Percentiles rank a stretch among this genome's conserved stretches.
These are phyloP conservation scores for Stichodactyla helianthus DNA, from an alignment of 64 coral and sea anemone species.

Conservation along the genomic window DNA sequence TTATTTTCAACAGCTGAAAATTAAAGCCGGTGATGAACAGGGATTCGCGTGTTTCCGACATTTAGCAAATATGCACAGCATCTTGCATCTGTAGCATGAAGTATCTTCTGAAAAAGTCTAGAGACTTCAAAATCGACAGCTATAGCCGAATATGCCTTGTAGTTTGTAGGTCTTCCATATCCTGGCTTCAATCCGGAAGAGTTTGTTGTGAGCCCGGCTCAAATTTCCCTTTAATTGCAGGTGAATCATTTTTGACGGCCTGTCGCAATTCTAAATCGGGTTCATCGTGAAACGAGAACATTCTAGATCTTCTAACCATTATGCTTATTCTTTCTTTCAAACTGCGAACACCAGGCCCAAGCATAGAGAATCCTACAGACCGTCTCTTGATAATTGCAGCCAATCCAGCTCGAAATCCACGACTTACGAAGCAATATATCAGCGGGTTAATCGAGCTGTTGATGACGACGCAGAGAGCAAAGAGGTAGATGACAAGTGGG, in stretches of 20 bases:
- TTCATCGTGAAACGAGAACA: not conserved
- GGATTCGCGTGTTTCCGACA: too few relatives aligned
- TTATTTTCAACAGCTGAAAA: too few relatives aligned
- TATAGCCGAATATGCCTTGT: too few relatives aligned
- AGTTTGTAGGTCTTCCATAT: not conserved
- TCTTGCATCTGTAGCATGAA: too few relatives aligned
- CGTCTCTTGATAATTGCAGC: not conserved
- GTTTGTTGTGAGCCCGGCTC: not conserved
- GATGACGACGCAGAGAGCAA: constrained; percentile 21
- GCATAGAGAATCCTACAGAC: not conserved
- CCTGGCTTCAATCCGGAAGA: not conserved
- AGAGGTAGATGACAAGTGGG: constrained; percentile 1
- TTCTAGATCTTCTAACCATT: not conserved
- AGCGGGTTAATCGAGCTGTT: constrained; percentile 53
- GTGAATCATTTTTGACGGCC: too few relatives aligned
- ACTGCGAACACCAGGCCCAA: not conserved
- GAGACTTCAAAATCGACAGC: too few relatives aligned
- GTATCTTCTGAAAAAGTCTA: too few relatives aligned
- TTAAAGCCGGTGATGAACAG: too few relatives aligned
- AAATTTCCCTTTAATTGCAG: not conserved
- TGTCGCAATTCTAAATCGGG: not conserved
- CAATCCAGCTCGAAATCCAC: constrained; percentile 37
- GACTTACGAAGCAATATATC: constrained; percentile 50
- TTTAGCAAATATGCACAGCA: too few relatives aligned
- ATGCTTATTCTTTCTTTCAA: not conserved